A percentile compares a stretch with the other conserved stretches of the same genome.
Conservation (phyloP, 2,113 vertebrate genomes). For the Jaculus jaculus region DNA sequence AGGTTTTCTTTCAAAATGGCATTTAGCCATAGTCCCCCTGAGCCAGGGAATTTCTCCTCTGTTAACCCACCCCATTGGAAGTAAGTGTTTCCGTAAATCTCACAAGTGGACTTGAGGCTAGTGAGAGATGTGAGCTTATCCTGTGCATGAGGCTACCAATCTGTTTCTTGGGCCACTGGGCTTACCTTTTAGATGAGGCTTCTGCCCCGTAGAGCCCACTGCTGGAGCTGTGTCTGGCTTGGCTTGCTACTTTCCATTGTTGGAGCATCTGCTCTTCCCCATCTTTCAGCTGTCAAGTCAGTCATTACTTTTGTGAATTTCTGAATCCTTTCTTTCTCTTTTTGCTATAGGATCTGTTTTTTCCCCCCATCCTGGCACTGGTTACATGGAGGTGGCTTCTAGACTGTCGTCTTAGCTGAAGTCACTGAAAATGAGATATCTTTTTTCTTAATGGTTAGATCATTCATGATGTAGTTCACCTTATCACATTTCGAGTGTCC, state of each 20-base stretch:
- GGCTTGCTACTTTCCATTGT: background rate
- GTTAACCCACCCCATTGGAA: background rate
- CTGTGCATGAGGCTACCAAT: too few relatives aligned
- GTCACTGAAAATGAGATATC: background rate
- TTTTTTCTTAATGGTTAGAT: background rate
- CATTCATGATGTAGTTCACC: background rate
- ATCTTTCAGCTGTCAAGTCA: too few relatives aligned
- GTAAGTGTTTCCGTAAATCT: too few relatives aligned
- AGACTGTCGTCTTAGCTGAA: background rate
- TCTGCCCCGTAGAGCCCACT: background rate
- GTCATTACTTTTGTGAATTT: background rate
- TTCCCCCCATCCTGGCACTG: background rate
- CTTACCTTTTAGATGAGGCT: background rate
- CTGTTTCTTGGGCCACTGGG: background rate
- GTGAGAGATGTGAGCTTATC: background rate
- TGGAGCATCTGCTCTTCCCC: background rate
- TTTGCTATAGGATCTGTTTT: background rate
- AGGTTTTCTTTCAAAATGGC: background rate
- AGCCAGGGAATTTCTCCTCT: background rate
- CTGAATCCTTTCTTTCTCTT: too few relatives aligned
- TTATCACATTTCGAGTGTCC: conserved; percentile 45
- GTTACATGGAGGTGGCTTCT: background rate
- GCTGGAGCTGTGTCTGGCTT: background rate
- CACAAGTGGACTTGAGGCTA: too few relatives aligned
- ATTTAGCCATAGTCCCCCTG: too few relatives aligned